phyloP scores from a whole-genome alignment of 2,888 invertebrate species.

The Volucella zonaria region DNA sequence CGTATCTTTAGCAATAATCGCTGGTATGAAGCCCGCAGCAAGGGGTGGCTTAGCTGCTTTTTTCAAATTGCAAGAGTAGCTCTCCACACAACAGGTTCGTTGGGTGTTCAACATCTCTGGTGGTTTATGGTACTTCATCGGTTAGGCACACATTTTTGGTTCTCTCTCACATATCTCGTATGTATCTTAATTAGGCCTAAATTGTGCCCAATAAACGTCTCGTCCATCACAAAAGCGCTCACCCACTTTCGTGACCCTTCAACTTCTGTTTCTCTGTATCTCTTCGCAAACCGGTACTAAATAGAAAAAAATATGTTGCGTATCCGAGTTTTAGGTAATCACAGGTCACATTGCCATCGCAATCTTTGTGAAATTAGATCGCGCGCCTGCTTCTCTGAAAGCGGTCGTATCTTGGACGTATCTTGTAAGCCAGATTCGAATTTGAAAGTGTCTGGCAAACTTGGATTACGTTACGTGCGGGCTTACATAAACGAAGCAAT shows the following conservation, averaged over 20 bases:
- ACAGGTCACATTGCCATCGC: slow-evolving; percentile 1
- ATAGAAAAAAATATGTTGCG: not conserved
- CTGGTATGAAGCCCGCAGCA: not conserved
- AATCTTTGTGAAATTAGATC: slow-evolving; percentile 35
- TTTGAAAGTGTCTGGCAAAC: slow-evolving; percentile 36
- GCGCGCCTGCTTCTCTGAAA: not conserved
- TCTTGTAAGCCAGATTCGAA: not conserved
- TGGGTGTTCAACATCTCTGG: too few species aligned
- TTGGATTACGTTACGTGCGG: slow-evolving; percentile 18
- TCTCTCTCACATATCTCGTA: too few species aligned
- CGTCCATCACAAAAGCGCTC: not conserved
- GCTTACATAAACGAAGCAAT: slow-evolving; percentile 1
- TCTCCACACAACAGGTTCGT: too few species aligned
- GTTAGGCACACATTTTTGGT: too few species aligned
- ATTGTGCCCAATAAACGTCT: not conserved
- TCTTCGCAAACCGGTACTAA: too few species aligned
- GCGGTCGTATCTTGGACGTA: slow-evolving; percentile 11
- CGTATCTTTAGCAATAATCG: slow-evolving; percentile 39
- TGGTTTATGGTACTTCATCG: too few species aligned
- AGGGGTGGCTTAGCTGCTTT: too few species aligned
- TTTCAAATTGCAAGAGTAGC: too few species aligned
- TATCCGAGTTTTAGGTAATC: slow-evolving; percentile 8
- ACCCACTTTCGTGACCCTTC: not conserved
- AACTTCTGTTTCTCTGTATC: not conserved
- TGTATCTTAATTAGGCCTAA: too few species aligned